Evolutionary conservation across 92 coral and sea anemone genomes (phyloP).

Genomic region (Zoanthus gigantus): DNA sequence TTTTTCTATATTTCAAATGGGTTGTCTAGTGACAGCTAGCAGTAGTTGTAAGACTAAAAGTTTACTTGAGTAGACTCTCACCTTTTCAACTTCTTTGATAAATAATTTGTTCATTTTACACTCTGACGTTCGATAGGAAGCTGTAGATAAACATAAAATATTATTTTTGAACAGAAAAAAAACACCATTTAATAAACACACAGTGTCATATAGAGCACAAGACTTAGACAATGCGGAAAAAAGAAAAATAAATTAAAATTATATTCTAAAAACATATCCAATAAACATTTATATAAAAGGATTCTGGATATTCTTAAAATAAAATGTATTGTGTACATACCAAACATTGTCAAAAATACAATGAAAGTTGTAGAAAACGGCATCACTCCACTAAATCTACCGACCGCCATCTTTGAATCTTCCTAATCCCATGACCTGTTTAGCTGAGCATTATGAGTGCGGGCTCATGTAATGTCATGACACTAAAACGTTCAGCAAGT

Average conservation of each 20-base stretch:
- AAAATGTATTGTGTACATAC: neutral
- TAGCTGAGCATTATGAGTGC: constrained; percentile 31
- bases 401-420: constrained; percentile 37
- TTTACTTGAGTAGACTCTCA: constrained; percentile 6
- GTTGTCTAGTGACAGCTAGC: constrained; percentile 34
- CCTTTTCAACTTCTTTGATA: constrained; percentile 75
- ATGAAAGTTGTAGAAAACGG: constrained; percentile 20
- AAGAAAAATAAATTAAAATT: neutral
- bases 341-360: constrained; percentile 11
- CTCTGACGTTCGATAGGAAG: constrained; percentile 2
- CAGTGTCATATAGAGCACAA: neutral
- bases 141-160: constrained; percentile 13
- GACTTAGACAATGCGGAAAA: neutral
- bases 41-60: neutral
- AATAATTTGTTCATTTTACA: constrained; percentile 54
- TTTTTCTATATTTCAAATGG: neutral
- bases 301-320: neutral
- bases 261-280: neutral
- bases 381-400: neutral
- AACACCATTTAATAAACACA: neutral
- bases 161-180: neutral
- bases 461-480: constrained; percentile 1
- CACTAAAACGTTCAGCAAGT: neutral
- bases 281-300: neutral
- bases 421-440: constrained; percentile 38